Base-by-base conservation (phyloP, 2,797 vertebrate genomes). In the Hafferia zeledoni region DNA sequence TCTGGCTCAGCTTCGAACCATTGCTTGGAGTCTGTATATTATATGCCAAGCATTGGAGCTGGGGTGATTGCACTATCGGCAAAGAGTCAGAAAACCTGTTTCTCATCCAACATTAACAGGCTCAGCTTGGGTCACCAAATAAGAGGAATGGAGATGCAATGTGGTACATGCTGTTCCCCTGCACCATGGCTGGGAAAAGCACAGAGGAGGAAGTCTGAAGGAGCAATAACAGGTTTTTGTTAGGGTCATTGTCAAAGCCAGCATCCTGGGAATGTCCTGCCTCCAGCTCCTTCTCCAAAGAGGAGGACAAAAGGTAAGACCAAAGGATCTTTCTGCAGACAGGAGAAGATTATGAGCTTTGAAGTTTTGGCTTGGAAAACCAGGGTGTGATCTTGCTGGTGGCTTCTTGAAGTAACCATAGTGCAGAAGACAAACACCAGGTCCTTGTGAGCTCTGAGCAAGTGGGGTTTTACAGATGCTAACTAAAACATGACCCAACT, bases 361-460 rank as follows among this genome's bases (percentile, higher is more conserved):
- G 76, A 23, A 77, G 31, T 30, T 30, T 22, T 31, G 31, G 20
- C 22, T 6, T 69, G 28, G 13, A 78, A 90, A 69, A 47, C 7
- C 6, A 39, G 25, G 28, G 20, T 43, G 20, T 20, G 23, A 41
- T 61, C 53, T 76, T 13, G 1, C 28, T 55, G 15, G 39, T 46
- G 49, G 17, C 27, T 35, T 87, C 46, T 56, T 28, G 49, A 43
- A 27, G 22, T 19, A 64, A 67, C 25, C 5, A 2, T 6, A 79
- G 27, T 2, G 5, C 47, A 55, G 47, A 28, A 5, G 24, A 88
- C 56, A 56, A 91, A 83, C n/a, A 33, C 25, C 6, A 87, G n/a
- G 56, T 47, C 47, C 8, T 59, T 59, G 56, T 0, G 2, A 82
- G 23, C 46, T 61, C 28, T 0, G 0, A 49, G 53, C 0, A 4